A percentile compares a stretch with the other conserved stretches of the same genome.
phyloP scores from a whole-genome alignment of 2,888 invertebrate species.

The Stegana nigrithorax region DNA sequence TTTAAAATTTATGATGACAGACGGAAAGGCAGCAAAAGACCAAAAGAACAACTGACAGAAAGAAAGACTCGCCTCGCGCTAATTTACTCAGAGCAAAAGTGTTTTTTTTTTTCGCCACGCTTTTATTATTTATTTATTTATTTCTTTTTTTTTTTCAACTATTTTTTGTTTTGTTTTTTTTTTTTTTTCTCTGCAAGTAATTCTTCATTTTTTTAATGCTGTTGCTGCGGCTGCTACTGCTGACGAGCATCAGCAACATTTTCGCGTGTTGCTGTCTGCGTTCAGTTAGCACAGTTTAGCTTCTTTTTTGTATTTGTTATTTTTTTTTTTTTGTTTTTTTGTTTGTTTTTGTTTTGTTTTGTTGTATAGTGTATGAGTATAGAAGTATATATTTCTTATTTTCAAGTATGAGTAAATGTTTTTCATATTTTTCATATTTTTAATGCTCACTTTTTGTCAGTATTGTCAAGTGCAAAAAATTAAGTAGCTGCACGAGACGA shows the following conservation, averaged over 20 bases:
- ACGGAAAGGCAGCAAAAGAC: neutral
- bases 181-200: neutral
- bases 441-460: too few species aligned
- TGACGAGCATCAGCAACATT: too few species aligned
- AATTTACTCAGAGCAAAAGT: slow-evolving; percentile 4
- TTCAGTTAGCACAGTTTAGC: too few species aligned
- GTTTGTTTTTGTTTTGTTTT: too few species aligned
- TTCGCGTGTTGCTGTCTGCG: too few species aligned
- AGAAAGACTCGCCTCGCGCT: neutral
- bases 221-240: too few species aligned
- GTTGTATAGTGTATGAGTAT: too few species aligned
- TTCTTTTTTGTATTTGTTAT: neutral
- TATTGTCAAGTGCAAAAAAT: slow-evolving; percentile 14
- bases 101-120: neutral
- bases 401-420: too few species aligned
- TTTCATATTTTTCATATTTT: too few species aligned
- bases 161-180: too few species aligned
- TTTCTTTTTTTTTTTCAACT: neutral
- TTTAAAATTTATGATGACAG: neutral
- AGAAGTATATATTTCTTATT: too few species aligned
- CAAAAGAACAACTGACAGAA: neutral
- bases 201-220: neutral
- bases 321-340: neutral
- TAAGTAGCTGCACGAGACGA: neutral
- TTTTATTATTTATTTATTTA: neutral